Evolutionary conservation across 1,140 invertebrate species (phyloP), one percentile per base, ranked within the genome.

Genomic region (Eumaeus atala): DNA sequence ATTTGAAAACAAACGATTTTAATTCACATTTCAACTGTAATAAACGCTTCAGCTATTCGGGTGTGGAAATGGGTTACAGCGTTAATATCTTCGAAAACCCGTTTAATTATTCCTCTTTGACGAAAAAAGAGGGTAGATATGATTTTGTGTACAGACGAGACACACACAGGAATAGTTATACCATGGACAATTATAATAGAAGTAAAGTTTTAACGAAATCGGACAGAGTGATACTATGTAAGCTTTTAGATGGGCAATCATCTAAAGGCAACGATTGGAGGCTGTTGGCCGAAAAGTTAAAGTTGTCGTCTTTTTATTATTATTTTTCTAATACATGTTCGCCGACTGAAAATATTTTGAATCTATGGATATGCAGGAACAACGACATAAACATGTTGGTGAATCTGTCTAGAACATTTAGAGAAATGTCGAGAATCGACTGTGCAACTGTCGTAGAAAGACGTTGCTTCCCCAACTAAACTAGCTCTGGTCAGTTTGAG

Each of bases 291-390:
- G 94, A 96, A 73, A 94, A 95, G 72, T 90, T 98, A 28, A 93
- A 93, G 77, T 93, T 97, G 44, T 94, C 97, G 87, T 94, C 95
- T 75, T 98, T 97, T 85, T 97, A 97, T 60, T 97, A 97, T 84
- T 98, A 96, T 87, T 98, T 98, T 82, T 96, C 97, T 16, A 97
- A 96, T 47, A 98, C 98, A 81, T 91, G 93, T 54, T 98, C 96
- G 59, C 97, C 97, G 11, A 98, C 97, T 49, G 97, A 98, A 72
- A 94, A 96, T 82, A 97, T 99, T 70, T 90, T 99, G 64, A 96
- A 98, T 84, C 87, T 99, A 66, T 99, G 97, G 97, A 96, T 98
- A 84, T 96, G 96, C 57, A 91, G 96, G 59, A 95, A 97, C 78
- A 91, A 95, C 59, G 94, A 96, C 73, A 93, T 95, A 0, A 92